Evolutionary conservation across 1,140 invertebrate species (phyloP).

Genomic region (Radopholus similis): DNA sequence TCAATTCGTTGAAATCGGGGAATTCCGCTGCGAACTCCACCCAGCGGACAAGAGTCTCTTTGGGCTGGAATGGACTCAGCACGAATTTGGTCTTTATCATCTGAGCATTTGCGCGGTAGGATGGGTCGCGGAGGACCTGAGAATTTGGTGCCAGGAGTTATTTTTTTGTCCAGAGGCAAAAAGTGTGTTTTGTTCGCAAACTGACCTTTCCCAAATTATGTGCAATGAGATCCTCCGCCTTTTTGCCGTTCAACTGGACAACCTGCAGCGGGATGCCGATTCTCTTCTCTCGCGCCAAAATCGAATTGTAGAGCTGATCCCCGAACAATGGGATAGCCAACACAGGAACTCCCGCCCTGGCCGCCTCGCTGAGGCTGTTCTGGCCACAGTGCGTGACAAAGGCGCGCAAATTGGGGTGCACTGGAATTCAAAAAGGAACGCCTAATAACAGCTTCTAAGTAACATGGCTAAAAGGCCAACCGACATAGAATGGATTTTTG

Average conservation of each 20-base stretch:
- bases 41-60: conserved; percentile 23
- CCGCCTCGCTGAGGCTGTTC: conserved; percentile 75
- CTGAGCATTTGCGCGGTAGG: not conserved
- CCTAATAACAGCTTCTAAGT: not conserved
- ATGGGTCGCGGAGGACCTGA: not conserved
- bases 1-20: conserved; percentile 21
- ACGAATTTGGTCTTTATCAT: not conserved
- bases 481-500: conserved; percentile 8
- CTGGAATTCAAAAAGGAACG: conserved; percentile 16
- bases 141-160: not conserved
- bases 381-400: conserved; percentile 79
- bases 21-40: conserved; percentile 31
- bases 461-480: not conserved
- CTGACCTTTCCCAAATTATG: no score
- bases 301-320: conserved; percentile 37
- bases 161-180: not conserved
- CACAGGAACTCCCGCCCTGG: conserved; percentile 75
- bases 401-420: conserved; percentile 60
- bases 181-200: no score
- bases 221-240: not conserved
- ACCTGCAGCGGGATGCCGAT: conserved; percentile 20
- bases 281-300: conserved; percentile 8
- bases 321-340: conserved; percentile 67
- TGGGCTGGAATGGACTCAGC: conserved; percentile 11
- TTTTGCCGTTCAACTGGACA: conserved; percentile 9